Base-by-base conservation (phyloP, 1,140 invertebrate genomes). In the Panagrolaimus sp. region DNA sequence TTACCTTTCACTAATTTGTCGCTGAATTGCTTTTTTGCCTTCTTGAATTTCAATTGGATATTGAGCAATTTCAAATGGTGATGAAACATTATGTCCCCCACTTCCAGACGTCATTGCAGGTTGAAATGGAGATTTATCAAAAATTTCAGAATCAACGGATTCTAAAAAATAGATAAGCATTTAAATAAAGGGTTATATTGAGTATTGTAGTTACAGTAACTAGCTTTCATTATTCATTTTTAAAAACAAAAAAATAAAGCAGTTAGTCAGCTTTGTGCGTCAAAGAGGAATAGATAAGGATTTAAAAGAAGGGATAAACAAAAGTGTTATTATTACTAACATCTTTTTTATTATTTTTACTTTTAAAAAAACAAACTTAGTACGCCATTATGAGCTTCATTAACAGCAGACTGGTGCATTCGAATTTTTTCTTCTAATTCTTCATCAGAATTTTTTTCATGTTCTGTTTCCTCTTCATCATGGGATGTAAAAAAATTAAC, bases 11-110 rank as follows among this genome's bases (percentile, higher is more conserved):
- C 57, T 67, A 46, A 81, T 82, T 53, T 82, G 78, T 31, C 77
- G 72, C 38, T 82, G 76, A 23, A 77, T 63, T 5, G 77, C 78
- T 63, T 72, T 79, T 51, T 78, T 77, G 8, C 57, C 68, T 57
- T 81, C 79, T 48, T 76, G 72, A 16, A 83, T 80, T 48, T 82
- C 80, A 38, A 82, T 82, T 3, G 80, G 80, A 65, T 82, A 83
- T 7, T 82, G 79, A 0, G 74, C 70, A 43, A 78, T 75, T 67
- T 82, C 80, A 47, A 74, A 82, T 9, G 79, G 80, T 16, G 80
- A 80, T 7, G 76, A 74, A 25, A 80, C 77, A 25, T 76, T 69
- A 63, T 82, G 80, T 16, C 61, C 53, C 13, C 20, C 16, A n/a
- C 69, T 71, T 9, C 67, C 75, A 45, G 71, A 31, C 3, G 45